Conservation (phyloP, 2,797 vertebrate genomes). For the Pangasius mekongensis region DNA sequence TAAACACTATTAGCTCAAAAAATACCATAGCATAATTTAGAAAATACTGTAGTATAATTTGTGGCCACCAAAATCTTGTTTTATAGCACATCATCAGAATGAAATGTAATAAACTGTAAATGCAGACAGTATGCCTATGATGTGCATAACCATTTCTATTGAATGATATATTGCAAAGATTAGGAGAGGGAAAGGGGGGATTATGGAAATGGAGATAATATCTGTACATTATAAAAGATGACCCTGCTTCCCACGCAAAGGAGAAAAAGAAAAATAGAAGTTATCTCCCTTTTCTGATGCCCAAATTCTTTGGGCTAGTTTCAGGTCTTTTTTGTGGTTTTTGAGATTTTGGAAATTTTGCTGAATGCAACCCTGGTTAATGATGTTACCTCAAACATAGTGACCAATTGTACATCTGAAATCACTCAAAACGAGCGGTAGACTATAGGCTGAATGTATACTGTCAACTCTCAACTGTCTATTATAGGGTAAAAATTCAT, state of each 20-base stretch:
- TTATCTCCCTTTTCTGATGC: background rate
- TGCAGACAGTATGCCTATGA: background rate
- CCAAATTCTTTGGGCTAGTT: background rate
- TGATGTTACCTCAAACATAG: background rate
- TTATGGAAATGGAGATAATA: background rate
- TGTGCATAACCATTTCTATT: background rate
- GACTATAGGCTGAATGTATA: background rate
- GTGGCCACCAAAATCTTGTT: background rate
- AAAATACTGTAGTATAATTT: background rate
- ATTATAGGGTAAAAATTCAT: background rate
- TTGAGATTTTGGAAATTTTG: background rate
- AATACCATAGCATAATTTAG: background rate
- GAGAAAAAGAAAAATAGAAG: background rate
- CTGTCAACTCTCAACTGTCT: background rate
- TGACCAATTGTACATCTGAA: background rate
- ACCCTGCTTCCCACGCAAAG: background rate
- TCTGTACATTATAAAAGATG: background rate
- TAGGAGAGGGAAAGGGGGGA: background rate
- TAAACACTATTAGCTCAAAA: background rate
- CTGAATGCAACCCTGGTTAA: background rate
- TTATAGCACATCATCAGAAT: background rate
- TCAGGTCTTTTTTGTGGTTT: background rate
- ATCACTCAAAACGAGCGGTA: background rate
- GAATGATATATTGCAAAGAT: background rate
- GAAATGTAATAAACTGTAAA: background rate